Conservation (phyloP, 2,888 invertebrate genomes). For the Neocrepidodera transversa region DNA sequence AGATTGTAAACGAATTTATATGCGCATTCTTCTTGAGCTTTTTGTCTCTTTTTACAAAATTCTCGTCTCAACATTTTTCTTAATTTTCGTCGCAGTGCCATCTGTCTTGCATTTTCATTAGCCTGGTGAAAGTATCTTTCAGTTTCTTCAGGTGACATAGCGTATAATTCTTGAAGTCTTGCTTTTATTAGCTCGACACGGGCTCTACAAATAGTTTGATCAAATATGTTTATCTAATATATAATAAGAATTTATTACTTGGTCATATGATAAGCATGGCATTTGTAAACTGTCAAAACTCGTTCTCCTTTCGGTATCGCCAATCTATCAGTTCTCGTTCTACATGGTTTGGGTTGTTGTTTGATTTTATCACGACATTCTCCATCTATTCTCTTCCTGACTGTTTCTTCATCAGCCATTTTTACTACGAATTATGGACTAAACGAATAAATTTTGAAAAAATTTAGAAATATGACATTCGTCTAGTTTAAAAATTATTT, state of each 20-base stretch:
- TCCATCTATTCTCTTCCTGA: not conserved
- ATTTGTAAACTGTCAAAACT: slow-evolving; percentile 64
- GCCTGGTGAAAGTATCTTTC: slow-evolving; percentile 66
- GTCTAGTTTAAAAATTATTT: not conserved
- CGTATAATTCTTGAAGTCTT: slow-evolving; percentile 62
- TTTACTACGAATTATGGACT: not conserved
- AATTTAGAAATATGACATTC: not conserved
- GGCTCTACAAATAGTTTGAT: slow-evolving; percentile 50
- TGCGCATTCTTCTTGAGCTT: slow-evolving; percentile 33
- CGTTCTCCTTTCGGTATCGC: slow-evolving; percentile 64
- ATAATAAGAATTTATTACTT: slow-evolving; percentile 2
- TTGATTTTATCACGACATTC: not conserved
- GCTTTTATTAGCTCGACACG: slow-evolving; percentile 64
- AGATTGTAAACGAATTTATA: slow-evolving; percentile 38
- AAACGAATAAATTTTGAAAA: not conserved
- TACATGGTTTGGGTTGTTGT: slow-evolving; percentile 33
- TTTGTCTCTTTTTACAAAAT: slow-evolving; percentile 27
- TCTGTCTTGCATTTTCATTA: slow-evolving; percentile 41
- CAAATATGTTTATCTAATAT: not conserved
- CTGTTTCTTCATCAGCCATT: not conserved
- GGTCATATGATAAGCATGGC: slow-evolving; percentile 62
- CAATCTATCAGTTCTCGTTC: slow-evolving; percentile 61
- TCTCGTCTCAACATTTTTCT: slow-evolving; percentile 38
- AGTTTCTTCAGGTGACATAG: slow-evolving; percentile 62
- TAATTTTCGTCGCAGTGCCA: slow-evolving; percentile 38